phyloP scores from a whole-genome alignment of 1,140 invertebrate genomes.

The Oreohelix idahoensis region DNA sequence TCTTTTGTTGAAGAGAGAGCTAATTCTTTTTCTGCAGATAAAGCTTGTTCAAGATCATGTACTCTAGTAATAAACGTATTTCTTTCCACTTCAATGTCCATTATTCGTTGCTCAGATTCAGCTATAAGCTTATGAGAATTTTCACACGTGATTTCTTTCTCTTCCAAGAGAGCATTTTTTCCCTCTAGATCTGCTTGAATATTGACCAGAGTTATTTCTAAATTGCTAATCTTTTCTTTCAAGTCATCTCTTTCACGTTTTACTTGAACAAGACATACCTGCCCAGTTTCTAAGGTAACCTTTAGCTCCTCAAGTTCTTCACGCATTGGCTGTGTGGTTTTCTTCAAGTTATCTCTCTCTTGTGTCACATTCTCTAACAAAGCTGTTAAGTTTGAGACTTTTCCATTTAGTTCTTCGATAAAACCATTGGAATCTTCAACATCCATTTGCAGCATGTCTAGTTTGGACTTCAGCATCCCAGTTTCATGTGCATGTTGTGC shows the following conservation, averaged over 20 bases:
- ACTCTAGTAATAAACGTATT: background rate
- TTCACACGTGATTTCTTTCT: background rate
- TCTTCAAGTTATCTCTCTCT: background rate
- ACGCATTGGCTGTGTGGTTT: background rate
- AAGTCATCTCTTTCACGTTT: background rate
- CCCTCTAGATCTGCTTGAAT: background rate
- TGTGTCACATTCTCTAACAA: slow-evolving; percentile 9
- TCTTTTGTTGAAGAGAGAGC: background rate
- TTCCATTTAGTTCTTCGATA: slow-evolving; percentile 4
- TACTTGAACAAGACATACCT: background rate
- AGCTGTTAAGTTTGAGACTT: background rate
- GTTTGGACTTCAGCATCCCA: slow-evolving; percentile 10
- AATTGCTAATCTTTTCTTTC: background rate
- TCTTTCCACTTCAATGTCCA: background rate
- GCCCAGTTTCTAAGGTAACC: background rate
- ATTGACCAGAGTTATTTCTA: background rate
- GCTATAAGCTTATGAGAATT: background rate
- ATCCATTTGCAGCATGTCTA: slow-evolving; percentile 34
- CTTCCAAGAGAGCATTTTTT: background rate
- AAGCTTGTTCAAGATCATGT: background rate
- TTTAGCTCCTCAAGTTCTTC: background rate
- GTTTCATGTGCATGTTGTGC: background rate
- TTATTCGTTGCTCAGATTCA: background rate
- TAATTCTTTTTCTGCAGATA: background rate
- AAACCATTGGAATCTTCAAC: slow-evolving; percentile 17